Evolutionary conservation across 2,888 invertebrate genomes (phyloP).

Genomic region (Monochamus alternatus): DNA sequence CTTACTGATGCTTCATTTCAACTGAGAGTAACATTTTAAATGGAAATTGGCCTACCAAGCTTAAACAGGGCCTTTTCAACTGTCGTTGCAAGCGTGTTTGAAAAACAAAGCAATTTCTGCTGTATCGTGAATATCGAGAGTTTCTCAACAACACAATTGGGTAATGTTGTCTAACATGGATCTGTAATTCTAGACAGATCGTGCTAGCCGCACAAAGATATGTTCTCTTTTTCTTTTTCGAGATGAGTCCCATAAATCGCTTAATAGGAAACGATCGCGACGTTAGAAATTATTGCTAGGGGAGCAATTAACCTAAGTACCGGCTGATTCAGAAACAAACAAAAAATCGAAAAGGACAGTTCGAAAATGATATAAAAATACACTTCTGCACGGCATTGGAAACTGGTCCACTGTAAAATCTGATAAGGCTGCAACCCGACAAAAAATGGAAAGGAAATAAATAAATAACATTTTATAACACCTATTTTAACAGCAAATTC

Average conservation of each 20-base stretch:
- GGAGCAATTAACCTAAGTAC: neutral
- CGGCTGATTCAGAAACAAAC: too few relatives aligned
- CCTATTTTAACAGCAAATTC: too few relatives aligned
- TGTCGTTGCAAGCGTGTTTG: constrained; percentile 41
- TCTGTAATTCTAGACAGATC: constrained; percentile 52
- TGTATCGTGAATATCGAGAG: constrained; percentile 57
- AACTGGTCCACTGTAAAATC: too few relatives aligned
- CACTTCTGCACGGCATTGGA: too few relatives aligned
- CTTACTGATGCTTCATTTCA: neutral
- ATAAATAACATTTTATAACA: too few relatives aligned
- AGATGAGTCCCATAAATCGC: constrained; percentile 24
- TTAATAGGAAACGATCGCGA: neutral
- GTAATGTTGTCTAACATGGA: constrained; percentile 51
- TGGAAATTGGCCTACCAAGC: constrained; percentile 30
- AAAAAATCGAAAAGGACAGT: too few relatives aligned
- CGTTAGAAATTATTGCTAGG: neutral
- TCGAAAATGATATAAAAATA: too few relatives aligned
- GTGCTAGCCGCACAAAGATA: constrained; percentile 49
- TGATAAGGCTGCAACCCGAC: too few relatives aligned
- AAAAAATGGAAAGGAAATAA: too few relatives aligned
- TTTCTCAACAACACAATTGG: constrained; percentile 54
- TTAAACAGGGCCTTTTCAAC: constrained; percentile 33
- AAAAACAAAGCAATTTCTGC: constrained; percentile 49
- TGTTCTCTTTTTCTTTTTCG: constrained; percentile 20
- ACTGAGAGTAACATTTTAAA: constrained; percentile 15